Evolutionary conservation across 2,113 vertebrate species (phyloP), one percentile per base, ranked within the genome.

Genomic region (Laterallus jamaicensis): DNA sequence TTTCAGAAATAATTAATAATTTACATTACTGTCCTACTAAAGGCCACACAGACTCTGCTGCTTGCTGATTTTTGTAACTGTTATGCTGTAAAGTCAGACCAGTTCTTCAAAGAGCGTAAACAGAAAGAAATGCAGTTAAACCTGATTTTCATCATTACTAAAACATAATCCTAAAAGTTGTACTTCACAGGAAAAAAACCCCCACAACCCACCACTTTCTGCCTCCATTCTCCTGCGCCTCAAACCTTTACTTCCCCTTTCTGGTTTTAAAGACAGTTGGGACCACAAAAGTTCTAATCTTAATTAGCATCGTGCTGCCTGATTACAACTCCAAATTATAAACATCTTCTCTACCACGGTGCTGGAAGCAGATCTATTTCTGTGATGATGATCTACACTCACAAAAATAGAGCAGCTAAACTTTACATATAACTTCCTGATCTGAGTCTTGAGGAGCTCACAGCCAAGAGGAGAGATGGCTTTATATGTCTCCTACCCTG

Each of bases 121-220:
- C 35, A 60, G 74, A 87, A 0, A 95, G 77, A 95, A 96, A 97
- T 91, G 91, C 11, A 85, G 93, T 77, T 94, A 66, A 97, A 95
- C 90, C 75, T 87, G 91, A 97, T 95, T 95, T 95, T 88, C 82
- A 74, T 55, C 87, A 82, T 91, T 90, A 87, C 77, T 85, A 68
- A 79, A 89, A 42, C 28, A 77, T 32, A 94, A 76, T 18, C 16
- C 49, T 86, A 35, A 26, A 95, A 85, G 54, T 62, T 95, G 10
- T 37, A 89, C 47, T 90, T 88, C 20, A 73, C 26, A 82, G 39
- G 25, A 54, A 54, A 54, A 54, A 54, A 54, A 54, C 15, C 59
- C 44, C 44, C 44, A 47, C 44, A 47, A 47, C 44, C 44, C 44
- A 47, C 44, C 78, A 12, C 4, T 31, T 68, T 44, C 56, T 82